Base-by-base conservation (phyloP, 1,140 invertebrate species). In the Chironomus striatipennis region DNA sequence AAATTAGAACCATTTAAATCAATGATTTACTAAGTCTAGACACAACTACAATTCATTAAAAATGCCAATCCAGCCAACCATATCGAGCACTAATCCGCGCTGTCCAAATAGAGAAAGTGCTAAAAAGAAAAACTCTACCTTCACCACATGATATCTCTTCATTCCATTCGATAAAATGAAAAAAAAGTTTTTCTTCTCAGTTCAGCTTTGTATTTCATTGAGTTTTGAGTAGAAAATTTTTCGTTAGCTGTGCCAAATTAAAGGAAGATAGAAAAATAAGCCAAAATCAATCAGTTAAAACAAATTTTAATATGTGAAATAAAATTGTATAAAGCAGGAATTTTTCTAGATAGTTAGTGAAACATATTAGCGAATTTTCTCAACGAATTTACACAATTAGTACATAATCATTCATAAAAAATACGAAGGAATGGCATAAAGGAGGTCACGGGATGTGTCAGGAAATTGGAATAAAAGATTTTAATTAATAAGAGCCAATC, bases 191-290 rank as follows among this genome's bases (percentile, higher is more conserved):
- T 57, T 57, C 47, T 57, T 57, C 47, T 57, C 47, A 57, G 47
- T 57, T 57, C 47, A 57, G 47, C 47, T 57, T 57, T 57, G 47
- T 57, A 57, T 57, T 57, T 57, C 47, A n/a, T 57, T 57, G 47
- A 57, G 47, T 57, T 57, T 57, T 57, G 47, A 57, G 47, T n/a
- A 57, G 47, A 57, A 57, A 57, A n/a, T 57, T 57, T 57, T 57
- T 57, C 15, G 47, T 57, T 57, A 57, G n/a, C 12, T 57, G 47
- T 57, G 47, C 47, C 47, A 57, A 57, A 12, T 5, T n/a, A 9
- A 47, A 47, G 15, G 8, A 47, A 47, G 43, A n/a, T n/a, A n/a
- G n/a, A 34, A 34, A 34, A 34, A 34, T 2, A 34, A 34, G 24
- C 24, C 24, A 34, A 57, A 57, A 57, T 57, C 47, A 57, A 57